Percentiles rank a stretch among this genome's conserved stretches.
Evolutionary conservation across 2,797 vertebrate species (phyloP).

Genomic region (Epinephelus awoara): DNA sequence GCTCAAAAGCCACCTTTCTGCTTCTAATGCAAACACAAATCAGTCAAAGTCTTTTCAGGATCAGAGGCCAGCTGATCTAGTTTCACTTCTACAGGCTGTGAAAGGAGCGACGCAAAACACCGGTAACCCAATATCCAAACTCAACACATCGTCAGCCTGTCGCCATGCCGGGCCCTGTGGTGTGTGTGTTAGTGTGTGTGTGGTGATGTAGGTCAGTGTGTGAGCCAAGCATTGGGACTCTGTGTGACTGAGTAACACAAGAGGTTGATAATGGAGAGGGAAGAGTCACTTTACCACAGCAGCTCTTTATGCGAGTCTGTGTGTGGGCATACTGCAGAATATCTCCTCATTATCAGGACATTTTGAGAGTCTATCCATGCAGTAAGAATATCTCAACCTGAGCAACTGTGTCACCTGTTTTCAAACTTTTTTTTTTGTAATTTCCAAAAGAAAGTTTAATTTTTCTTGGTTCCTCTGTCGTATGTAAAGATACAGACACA

Average conservation of each 20-base stretch:
- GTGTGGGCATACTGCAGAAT: background rate
- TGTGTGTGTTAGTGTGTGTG: conserved; percentile 30
- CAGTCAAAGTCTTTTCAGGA: background rate
- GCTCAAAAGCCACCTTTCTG: background rate
- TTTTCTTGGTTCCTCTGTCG: background rate
- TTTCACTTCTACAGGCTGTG: conserved; percentile 6
- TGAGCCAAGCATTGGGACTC: conserved; percentile 19
- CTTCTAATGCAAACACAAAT: conserved; percentile 16
- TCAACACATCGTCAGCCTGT: conserved; percentile 22
- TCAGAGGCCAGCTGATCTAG: background rate
- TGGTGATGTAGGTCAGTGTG: conserved; percentile 44
- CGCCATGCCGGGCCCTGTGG: background rate
- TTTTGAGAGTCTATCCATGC: no score
- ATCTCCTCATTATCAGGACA: fast-evolving
- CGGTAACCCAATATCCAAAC: conserved; percentile 27
- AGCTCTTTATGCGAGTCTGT: conserved; percentile 42
- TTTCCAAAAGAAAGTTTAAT: background rate
- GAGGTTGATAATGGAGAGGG: conserved; percentile 42
- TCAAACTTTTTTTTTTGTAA: background rate
- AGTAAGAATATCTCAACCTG: background rate
- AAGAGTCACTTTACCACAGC: conserved; percentile 61
- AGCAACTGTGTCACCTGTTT: background rate
- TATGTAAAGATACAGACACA: background rate
- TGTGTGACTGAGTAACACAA: conserved; percentile 52
- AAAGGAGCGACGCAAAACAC: background rate